phyloP scores from a whole-genome alignment of 2,113 vertebrate genomes.

The Formicarius rufipectus region DNA sequence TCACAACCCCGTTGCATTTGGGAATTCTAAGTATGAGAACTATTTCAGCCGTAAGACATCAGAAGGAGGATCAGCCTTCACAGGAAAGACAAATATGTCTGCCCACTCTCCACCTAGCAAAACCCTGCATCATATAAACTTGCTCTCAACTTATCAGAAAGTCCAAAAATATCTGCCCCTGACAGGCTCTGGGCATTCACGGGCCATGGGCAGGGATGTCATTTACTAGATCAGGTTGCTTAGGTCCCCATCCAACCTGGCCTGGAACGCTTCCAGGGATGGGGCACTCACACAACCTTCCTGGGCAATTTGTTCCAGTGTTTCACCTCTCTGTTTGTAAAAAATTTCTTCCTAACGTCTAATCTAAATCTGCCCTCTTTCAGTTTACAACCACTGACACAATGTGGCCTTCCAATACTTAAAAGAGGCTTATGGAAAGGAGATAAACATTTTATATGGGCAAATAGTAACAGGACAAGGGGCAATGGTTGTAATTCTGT shows the following conservation, averaged over 20 bases:
- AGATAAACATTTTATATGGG: not conserved
- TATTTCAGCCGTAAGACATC: not conserved
- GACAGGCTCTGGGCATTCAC: not conserved
- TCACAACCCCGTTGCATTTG: not conserved
- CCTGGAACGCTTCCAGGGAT: not conserved
- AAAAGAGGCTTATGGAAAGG: not conserved
- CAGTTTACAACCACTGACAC: not conserved
- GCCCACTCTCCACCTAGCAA: not conserved
- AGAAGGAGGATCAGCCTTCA: not conserved
- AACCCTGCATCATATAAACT: not conserved
- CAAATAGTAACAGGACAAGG: not conserved
- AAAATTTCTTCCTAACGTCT: not conserved
- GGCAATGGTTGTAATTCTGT: not conserved
- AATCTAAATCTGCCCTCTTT: not conserved
- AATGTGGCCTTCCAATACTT: not conserved
- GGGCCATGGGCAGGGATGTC: not conserved
- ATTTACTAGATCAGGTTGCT: not conserved
- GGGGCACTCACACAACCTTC: not conserved
- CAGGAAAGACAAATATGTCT: rapidly evolving
- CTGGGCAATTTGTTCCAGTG: not conserved
- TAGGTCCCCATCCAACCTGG: not conserved
- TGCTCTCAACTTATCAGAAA: not conserved
- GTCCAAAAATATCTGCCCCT: not conserved
- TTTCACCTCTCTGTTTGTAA: not conserved
- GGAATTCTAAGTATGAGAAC: not conserved